Evolutionary conservation across 2,797 vertebrate genomes (phyloP).

Genomic region (Brachyalestes nurse): DNA sequence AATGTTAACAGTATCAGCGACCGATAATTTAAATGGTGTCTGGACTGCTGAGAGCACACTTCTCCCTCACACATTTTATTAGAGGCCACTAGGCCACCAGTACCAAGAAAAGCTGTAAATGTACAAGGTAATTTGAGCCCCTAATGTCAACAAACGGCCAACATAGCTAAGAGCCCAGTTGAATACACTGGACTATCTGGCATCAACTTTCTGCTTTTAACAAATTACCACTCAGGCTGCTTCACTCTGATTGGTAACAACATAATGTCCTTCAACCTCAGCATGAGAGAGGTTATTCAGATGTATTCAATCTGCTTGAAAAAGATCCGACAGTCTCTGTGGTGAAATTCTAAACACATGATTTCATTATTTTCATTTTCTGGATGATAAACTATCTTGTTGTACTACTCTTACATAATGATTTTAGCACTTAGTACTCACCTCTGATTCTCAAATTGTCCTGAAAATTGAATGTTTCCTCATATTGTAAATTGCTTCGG

Average conservation of each 20-base stretch:
- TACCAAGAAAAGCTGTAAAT: too few species aligned
- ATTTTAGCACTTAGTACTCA: too few species aligned
- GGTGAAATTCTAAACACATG: background rate
- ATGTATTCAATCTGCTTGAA: too few species aligned
- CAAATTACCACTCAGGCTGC: background rate
- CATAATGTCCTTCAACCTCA: background rate
- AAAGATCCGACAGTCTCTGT: too few species aligned
- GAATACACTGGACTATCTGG: background rate
- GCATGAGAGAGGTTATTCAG: too few species aligned
- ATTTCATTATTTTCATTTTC: background rate
- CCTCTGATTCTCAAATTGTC: too few species aligned
- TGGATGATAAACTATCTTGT: too few species aligned
- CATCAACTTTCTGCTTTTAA: background rate
- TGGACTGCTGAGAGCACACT: background rate
- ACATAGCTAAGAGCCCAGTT: background rate
- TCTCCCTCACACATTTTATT: background rate
- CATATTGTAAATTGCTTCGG: too few species aligned
- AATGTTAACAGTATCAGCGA: too few species aligned
- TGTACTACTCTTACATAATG: too few species aligned
- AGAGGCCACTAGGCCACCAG: background rate
- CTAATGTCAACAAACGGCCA: background rate
- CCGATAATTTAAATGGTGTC: too few species aligned
- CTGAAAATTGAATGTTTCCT: too few species aligned
- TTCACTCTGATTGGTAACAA: background rate
- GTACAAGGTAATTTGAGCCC: background rate